Percentiles rank a stretch among this genome's conserved stretches.
Evolutionary conservation across 2,797 vertebrate genomes (phyloP).

Genomic region (Coluber constrictor): DNA sequence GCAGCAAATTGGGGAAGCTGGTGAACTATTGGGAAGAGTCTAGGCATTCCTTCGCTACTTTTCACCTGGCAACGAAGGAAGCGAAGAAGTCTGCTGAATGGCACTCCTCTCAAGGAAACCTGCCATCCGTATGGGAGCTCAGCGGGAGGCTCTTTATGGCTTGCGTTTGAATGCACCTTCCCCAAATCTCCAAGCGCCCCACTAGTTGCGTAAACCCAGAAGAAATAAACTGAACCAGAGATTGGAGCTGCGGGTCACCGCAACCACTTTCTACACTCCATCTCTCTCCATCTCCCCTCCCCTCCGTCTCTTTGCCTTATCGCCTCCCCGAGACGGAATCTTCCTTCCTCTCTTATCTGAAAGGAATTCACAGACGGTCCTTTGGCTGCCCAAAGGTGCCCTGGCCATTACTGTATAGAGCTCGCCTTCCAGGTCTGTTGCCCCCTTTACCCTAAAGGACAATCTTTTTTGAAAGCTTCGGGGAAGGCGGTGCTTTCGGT

Average conservation of each 20-base stretch:
- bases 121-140: not conserved
- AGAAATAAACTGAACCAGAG: not conserved
- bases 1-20: constrained; percentile 54
- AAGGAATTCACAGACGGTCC: constrained; percentile 32
- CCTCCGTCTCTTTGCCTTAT: not conserved
- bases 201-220: not conserved
- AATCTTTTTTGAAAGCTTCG: constrained; percentile 45
- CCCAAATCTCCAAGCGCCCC: not conserved
- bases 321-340: not conserved
- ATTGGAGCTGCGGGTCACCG: not conserved
- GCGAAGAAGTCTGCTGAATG: constrained; percentile 28
- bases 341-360: constrained; percentile 64
- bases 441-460: constrained; percentile 51
- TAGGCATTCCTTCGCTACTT: constrained; percentile 48
- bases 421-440: constrained; percentile 38
- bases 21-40: constrained; percentile 45
- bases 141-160: not conserved
- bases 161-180: fast-evolving
- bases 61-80: constrained; percentile 58
- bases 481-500: constrained; percentile 59
- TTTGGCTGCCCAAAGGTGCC: constrained; percentile 7
- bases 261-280: not conserved
- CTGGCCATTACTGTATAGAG: constrained; percentile 45
- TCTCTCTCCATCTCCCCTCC: not conserved
- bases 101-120: constrained; percentile 5